Evolutionary conservation across 2,888 invertebrate species (phyloP), one percentile per base, ranked within the genome.

Genomic region (Eilema caniola): DNA sequence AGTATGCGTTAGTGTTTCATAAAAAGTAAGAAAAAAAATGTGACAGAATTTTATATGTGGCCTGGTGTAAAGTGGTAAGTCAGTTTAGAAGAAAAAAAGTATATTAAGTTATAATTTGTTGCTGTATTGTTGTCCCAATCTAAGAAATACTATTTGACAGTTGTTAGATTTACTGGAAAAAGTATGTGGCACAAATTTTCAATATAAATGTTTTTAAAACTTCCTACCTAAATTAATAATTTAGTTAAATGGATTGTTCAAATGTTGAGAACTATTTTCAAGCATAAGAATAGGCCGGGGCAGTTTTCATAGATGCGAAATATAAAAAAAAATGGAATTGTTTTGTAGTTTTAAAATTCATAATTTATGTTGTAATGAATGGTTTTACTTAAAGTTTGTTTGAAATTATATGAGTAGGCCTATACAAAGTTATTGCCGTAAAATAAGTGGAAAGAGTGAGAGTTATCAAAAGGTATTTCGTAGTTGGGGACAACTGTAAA

Each of bases 1-100:
- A 90, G 89, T 86, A 85, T 81, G 85, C 82, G 91, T 93, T 92
- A 93, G 89, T 92, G 87, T 84, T 82, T 81, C 76, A 85, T 78
- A 81, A 74, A 81, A 71, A 70, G 70, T 69, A 79, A 77, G 31
- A 79, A 80, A 74, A 80, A 74, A 80, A 70, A 62, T 59, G 68
- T 76, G 76, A 72, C 37, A 69, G 47, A 64, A 62, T 65, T 28
- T 65, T 53, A 69, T 31, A 69, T 57, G 33, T 61, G 61, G 53
- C 24, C 31, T n/a, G 53, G 61, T 61, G 69, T 62, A 62, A 8
- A 56, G 20, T 24, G 1, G 31, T 24, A 25, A 25, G 56, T 20
- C 33, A 62, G 33, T 16, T 41, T 24, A 57, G 57, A 59, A 25
- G 10, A 24, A 24, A 24, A 11, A 56, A 12, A 37, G 12, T 1